phyloP scores from a whole-genome alignment of 2,888 invertebrate species.

The Agrilus biguttatus region DNA sequence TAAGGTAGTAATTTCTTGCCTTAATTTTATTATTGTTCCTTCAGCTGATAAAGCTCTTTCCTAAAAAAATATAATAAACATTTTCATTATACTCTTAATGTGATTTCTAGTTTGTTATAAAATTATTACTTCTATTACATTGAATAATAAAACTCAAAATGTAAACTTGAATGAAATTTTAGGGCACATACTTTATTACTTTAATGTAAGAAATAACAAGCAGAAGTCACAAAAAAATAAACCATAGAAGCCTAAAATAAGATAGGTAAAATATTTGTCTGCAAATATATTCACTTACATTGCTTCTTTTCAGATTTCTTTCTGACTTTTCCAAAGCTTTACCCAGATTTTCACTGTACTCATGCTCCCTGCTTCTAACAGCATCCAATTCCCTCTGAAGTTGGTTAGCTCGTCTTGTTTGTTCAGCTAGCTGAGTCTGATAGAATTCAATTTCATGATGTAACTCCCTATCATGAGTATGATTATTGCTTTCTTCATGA shows the following conservation, averaged over 20 bases:
- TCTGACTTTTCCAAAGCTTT: constrained; percentile 44
- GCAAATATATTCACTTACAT: constrained; percentile 26
- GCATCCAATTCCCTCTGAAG: constrained; percentile 39
- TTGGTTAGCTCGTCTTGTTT: constrained; percentile 35
- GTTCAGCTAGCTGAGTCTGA: constrained; percentile 38
- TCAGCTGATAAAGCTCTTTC: constrained; percentile 47
- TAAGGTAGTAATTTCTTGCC: constrained; percentile 53
- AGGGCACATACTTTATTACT: too few species aligned
- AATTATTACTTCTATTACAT: background rate
- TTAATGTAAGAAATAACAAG: too few species aligned
- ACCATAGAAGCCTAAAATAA: background rate
- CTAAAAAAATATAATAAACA: constrained; percentile 29
- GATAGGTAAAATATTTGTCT: background rate
- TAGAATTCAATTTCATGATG: constrained; percentile 40
- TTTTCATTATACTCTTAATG: background rate
- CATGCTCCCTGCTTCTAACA: constrained; percentile 35
- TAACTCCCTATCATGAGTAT: constrained; percentile 28
- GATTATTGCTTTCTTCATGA: constrained; percentile 15
- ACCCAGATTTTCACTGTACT: constrained; percentile 38
- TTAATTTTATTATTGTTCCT: constrained; percentile 45
- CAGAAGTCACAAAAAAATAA: background rate
- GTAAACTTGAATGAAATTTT: too few species aligned
- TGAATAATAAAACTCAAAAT: background rate
- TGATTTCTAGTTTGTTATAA: background rate
- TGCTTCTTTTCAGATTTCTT: constrained; percentile 41